Percentiles rank a stretch among this genome's conserved stretches.
Evolutionary conservation across 2,113 vertebrate genomes (phyloP).

Genomic region (Ginglymostoma cirratum): DNA sequence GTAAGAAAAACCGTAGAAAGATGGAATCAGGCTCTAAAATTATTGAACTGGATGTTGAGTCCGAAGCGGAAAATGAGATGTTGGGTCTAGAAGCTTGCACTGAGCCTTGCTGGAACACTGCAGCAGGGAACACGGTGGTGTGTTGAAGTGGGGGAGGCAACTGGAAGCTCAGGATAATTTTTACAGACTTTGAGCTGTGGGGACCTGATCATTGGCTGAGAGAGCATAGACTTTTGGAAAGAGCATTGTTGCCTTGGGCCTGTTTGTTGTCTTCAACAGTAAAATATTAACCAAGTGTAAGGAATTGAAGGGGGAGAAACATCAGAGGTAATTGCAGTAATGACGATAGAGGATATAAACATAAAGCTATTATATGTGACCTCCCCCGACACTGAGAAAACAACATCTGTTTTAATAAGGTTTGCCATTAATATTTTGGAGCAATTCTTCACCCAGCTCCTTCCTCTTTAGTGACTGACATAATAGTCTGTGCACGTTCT

Average conservation of each 20-base stretch:
- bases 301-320: neutral
- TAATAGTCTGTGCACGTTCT: neutral
- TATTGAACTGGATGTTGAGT: no score
- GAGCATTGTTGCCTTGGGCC: neutral
- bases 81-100: no score
- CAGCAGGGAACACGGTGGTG: no score
- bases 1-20: no score
- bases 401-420: neutral
- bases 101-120: no score
- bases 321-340: neutral
- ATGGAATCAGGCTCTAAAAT: no score
- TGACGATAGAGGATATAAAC: neutral
- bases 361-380: neutral
- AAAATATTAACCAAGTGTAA: neutral
- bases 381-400: neutral
- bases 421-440: neutral
- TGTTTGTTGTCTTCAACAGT: neutral
- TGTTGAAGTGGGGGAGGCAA: no score
- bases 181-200: neutral
- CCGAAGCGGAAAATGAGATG: no score
- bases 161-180: no score
- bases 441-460: neutral
- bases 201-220: neutral
- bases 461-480: neutral
- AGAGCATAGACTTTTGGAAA: neutral